Evolutionary conservation across 2,888 invertebrate genomes (phyloP), one percentile per base, ranked within the genome.

Genomic region (Willowsia nigromaculata): DNA sequence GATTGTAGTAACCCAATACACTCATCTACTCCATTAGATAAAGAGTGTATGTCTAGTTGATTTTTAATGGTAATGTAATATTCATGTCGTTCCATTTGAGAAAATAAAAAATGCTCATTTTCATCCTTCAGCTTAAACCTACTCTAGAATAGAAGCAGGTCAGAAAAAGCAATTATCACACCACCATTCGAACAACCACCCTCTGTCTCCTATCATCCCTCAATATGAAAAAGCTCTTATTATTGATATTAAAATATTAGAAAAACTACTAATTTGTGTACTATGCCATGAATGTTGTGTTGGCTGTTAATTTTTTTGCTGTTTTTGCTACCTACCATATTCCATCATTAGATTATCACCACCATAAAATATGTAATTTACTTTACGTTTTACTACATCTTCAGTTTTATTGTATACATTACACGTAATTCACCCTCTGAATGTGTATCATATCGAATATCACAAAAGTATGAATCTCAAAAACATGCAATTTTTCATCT

Each of bases 31-130:
- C 37, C 9, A 37, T 37, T 37, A 47, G 2, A 15, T 47, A 47
- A 5, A 53, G 4, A 33, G 22, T 68, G 33, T 62, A 30, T 53
- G 18, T 53, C 18, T n/a, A 68, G 37, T 68, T 33, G 37, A 74
- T 53, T 74, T 74, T 74, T 74, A 40, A 74, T 74, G 74, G 74
- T 74, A 74, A 74, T 74, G 74, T n/a, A 50, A 74, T 74, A 74
- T 50, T 74, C 74, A 74, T 74, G 74, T 74, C 47, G 50, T 74
- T 25, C 50, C 74, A 43, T 74, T 74, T 74, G 50, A 27, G 74
- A 74, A 74, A 74, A 47, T 74, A 74, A 74, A 50, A 50, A 74
- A 47, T 74, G 74, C 74, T 74, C 74, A 74, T 74, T 74, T 30
- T 50, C 47, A 43, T 74, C 59, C 40, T 68, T 68, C 68, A 37